Evolutionary conservation across 2,113 vertebrate species (phyloP).

Genomic region (Lichenostomus cassidix): DNA sequence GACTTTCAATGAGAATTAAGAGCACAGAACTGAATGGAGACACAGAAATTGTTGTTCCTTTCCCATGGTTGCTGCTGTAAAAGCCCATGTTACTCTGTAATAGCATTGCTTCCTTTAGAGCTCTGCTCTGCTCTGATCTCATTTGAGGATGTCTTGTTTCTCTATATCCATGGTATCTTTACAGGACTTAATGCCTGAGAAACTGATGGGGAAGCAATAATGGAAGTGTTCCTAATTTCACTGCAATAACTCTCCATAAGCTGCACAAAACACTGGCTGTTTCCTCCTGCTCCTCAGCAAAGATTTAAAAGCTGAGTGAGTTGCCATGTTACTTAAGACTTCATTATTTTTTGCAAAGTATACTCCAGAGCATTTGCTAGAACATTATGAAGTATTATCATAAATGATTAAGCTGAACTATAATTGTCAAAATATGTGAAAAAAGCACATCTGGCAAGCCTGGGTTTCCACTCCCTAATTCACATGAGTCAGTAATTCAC

Average conservation of each 20-base stretch:
- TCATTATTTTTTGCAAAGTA: constrained; percentile 62
- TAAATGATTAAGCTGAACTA: constrained; percentile 69
- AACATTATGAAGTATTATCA: constrained; percentile 58
- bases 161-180: not conserved
- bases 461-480: not conserved
- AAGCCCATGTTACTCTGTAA: not conserved
- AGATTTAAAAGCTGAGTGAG: constrained; percentile 48
- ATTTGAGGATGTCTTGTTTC: not conserved
- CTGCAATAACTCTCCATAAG: constrained; percentile 8
- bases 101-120: not conserved
- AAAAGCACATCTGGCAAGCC: constrained; percentile 59
- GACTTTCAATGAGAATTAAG: not conserved
- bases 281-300: constrained; percentile 6
- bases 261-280: constrained; percentile 4
- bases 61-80: not conserved
- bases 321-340: constrained; percentile 49
- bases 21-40: not conserved
- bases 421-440: constrained; percentile 70
- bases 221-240: constrained; percentile 33
- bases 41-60: not conserved
- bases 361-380: constrained; percentile 56
- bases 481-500: constrained; percentile 18
- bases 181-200: not conserved
- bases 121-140: not conserved
- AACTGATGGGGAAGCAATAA: constrained; percentile 18